phyloP scores from a whole-genome alignment of 2,888 invertebrate species.

The Slavum lentiscoides region DNA sequence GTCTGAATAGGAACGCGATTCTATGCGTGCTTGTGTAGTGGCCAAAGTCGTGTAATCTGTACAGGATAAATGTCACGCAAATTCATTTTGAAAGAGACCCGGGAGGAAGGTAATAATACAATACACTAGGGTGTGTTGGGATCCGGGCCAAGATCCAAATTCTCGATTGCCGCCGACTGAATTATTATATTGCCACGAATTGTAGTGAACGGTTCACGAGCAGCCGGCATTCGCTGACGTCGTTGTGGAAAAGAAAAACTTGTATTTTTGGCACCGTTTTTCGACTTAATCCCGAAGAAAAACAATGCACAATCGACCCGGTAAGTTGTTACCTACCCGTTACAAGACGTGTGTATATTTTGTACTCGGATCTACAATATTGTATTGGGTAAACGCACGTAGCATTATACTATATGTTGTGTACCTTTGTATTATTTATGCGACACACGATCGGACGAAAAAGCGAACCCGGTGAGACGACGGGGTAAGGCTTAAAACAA shows the following conservation, averaged over 20 bases:
- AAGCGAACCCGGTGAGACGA: too few relatives aligned
- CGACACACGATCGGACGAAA: too few relatives aligned
- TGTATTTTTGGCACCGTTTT: conserved; percentile 40
- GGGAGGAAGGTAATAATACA: conserved; percentile 38
- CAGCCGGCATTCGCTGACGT: conserved; percentile 42
- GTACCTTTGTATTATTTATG: too few relatives aligned
- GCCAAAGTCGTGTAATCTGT: conserved; percentile 41
- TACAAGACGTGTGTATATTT: conserved; percentile 1
- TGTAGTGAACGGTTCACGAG: conserved; percentile 24
- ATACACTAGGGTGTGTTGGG: conserved; percentile 34
- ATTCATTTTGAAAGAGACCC: conserved; percentile 46
- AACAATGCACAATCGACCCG: conserved; percentile 16
- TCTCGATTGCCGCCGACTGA: conserved; percentile 42
- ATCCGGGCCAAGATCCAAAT: conserved; percentile 42
- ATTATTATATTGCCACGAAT: conserved; percentile 37
- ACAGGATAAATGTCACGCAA: conserved; percentile 42
- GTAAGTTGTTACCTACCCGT: not conserved
- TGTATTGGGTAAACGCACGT: too few relatives aligned
- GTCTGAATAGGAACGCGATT: conserved; percentile 8
- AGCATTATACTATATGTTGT: too few relatives aligned
- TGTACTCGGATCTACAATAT: too few relatives aligned
- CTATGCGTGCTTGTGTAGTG: conserved; percentile 16
- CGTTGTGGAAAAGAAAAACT: conserved; percentile 41
- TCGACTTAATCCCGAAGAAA: conserved; percentile 44
- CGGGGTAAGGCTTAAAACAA: too few relatives aligned